phyloP scores from a whole-genome alignment of 2,888 invertebrate genomes.

The Aspidapion aeneum region DNA sequence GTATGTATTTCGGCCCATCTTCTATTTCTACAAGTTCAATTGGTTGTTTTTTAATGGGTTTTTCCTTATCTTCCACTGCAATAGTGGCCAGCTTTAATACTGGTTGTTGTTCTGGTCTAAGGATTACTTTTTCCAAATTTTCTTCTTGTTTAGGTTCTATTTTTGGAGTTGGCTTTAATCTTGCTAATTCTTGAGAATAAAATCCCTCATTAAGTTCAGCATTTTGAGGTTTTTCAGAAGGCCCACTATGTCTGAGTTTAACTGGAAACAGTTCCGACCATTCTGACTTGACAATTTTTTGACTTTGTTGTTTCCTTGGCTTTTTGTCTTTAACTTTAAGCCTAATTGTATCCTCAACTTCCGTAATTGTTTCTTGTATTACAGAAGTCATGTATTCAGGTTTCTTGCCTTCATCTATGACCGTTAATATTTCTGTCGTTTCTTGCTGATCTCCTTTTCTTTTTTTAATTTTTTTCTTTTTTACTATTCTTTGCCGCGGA shows the following conservation, averaged over 20 bases:
- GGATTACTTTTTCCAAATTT: conserved; percentile 39
- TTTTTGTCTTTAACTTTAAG: conserved; percentile 48
- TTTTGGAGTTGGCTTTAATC: conserved; percentile 31
- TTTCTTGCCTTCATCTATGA: conserved; percentile 35
- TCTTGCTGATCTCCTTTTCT: conserved; percentile 41
- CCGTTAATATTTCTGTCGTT: conserved; percentile 37
- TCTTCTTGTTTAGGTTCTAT: conserved; percentile 30
- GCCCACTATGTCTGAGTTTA: conserved; percentile 40
- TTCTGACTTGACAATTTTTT: conserved; percentile 21
- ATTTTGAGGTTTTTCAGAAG: conserved; percentile 23
- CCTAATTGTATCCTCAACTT: conserved; percentile 57
- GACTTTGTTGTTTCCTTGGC: conserved; percentile 36
- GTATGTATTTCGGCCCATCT: conserved; percentile 37
- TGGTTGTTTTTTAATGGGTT: conserved; percentile 30
- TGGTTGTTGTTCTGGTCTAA: conserved; percentile 39
- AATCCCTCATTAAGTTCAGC: conserved; percentile 33
- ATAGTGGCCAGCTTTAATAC: conserved; percentile 30
- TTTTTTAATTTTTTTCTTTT: conserved; percentile 47
- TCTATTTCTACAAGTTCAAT: conserved; percentile 32
- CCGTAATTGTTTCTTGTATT: conserved; percentile 47
- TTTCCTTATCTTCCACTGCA: conserved; percentile 33
- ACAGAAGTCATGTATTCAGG: conserved; percentile 35
- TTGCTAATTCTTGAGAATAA: conserved; percentile 27
- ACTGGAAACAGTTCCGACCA: conserved; percentile 26
- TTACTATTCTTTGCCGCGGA: conserved; percentile 34